Base-by-base conservation (phyloP, 2,888 invertebrate species). In the Philaethria dido region DNA sequence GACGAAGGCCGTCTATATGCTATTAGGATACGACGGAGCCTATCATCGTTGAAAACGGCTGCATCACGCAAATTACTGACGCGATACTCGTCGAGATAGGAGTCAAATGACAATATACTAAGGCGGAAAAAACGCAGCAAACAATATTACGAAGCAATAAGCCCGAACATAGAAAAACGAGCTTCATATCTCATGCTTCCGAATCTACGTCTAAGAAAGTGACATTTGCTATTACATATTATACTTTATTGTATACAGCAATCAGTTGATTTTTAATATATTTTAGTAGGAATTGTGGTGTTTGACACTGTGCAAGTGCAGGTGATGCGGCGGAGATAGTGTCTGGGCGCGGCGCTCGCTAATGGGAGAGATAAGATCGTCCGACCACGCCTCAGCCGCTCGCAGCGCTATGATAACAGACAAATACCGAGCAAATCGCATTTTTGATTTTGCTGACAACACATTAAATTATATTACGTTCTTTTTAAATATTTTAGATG, bases 361-460 rank as follows among this genome's bases (percentile, higher is more conserved):
- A 92, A 92, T 90, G 88, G 87, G 81, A 73, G 78, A 79, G 91
- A 91, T 92, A 90, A 85, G 84, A 91, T 90, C 91, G 80, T 79
- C 80, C 82, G 84, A 85, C 88, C 91, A 88, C 89, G 89, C 90
- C 89, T 86, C 79, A 79, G 74, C 75, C 75, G 76, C 73, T 20
- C 20, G 44, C n/a, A 60, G 47, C 59, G 55, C 62, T 48, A 55
- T 67, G 71, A 70, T 69, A 70, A 72, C 66, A 67, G 68, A 36
- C 45, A 64, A 63, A 52, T 22, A 20, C 55, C 62, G 50, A 60
- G 61, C 50, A 57, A 61, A 59, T 44, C 33, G 50, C 64, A 54
- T 69, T 69, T 64, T 69, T 67, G 64, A 50, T 39, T 42, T 62
- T 68, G 71, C 66, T 71, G 68, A 70, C 68, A 70, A 59, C 64